phyloP scores from a whole-genome alignment of 2,888 invertebrate genomes.

The Silvanus unidentatus region DNA sequence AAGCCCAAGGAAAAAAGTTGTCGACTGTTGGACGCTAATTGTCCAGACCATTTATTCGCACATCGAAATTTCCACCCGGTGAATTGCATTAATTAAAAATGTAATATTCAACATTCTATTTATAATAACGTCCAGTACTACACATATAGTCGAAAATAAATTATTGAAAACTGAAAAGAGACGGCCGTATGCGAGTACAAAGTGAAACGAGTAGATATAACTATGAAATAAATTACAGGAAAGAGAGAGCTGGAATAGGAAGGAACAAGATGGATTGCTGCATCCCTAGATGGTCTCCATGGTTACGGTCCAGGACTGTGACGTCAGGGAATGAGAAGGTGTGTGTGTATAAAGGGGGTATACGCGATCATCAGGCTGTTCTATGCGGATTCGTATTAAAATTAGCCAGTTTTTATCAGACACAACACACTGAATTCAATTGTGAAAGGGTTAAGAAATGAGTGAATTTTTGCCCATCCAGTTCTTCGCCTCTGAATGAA shows the following conservation, averaged over 20 bases:
- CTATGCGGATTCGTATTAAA: not conserved
- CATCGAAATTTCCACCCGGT: no score
- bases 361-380: not conserved
- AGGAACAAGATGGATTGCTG: slow-evolving; percentile 40
- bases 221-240: slow-evolving; percentile 37
- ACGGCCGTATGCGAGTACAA: slow-evolving; percentile 12
- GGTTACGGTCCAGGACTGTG: slow-evolving; percentile 40
- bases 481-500: no score
- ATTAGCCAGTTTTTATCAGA: no score
- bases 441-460: no score
- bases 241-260: slow-evolving; percentile 34
- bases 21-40: no score
- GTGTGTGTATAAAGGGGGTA: slow-evolving; percentile 3
- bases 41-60: no score
- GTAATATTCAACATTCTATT: slow-evolving; percentile 31
- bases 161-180: slow-evolving; percentile 35
- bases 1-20: no score
- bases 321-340: slow-evolving; percentile 37
- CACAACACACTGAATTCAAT: no score
- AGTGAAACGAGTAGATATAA: slow-evolving; percentile 26
- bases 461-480: no score
- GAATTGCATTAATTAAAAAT: slow-evolving; percentile 35
- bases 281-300: slow-evolving; percentile 45
- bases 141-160: slow-evolving; percentile 37
- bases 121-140: slow-evolving; percentile 28